phyloP scores from a whole-genome alignment of 2,113 vertebrate genomes.

The Epinephelus lanceolatus region DNA sequence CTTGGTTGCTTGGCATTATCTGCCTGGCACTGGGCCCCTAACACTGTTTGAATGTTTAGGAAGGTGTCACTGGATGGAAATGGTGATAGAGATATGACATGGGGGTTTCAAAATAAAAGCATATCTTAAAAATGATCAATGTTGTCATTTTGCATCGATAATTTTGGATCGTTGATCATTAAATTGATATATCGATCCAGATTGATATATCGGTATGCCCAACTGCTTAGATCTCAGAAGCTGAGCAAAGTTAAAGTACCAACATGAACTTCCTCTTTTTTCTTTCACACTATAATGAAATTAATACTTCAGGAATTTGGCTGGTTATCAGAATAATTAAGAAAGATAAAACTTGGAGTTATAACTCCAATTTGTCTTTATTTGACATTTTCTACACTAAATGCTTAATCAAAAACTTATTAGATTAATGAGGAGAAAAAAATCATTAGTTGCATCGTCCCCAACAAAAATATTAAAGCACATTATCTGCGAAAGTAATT shows the following conservation, averaged over 20 bases:
- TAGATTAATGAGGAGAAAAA: slow-evolving; percentile 23
- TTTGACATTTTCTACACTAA: slow-evolving; percentile 5
- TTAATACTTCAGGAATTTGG: neutral
- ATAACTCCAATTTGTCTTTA: slow-evolving; percentile 28
- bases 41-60: too few relatives aligned
- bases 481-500: slow-evolving; percentile 32
- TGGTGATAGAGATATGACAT: too few relatives aligned
- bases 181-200: too few relatives aligned
- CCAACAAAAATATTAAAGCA: neutral
- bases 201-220: too few relatives aligned
- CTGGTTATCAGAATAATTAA: slow-evolving; percentile 26
- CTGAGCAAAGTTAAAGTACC: neutral
- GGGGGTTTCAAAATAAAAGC: too few relatives aligned
- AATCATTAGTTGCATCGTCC: neutral
- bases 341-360: slow-evolving; percentile 22
- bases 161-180: too few relatives aligned
- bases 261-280: neutral
- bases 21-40: too few relatives aligned
- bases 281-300: neutral
- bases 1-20: too few relatives aligned
- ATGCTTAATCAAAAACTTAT: slow-evolving; percentile 31
- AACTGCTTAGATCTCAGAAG: neutral
- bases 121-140: too few relatives aligned
- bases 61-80: too few relatives aligned
- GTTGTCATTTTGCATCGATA: too few relatives aligned